phyloP scores from a whole-genome alignment of 2,113 vertebrate species.

The Thomomys bottae region DNA sequence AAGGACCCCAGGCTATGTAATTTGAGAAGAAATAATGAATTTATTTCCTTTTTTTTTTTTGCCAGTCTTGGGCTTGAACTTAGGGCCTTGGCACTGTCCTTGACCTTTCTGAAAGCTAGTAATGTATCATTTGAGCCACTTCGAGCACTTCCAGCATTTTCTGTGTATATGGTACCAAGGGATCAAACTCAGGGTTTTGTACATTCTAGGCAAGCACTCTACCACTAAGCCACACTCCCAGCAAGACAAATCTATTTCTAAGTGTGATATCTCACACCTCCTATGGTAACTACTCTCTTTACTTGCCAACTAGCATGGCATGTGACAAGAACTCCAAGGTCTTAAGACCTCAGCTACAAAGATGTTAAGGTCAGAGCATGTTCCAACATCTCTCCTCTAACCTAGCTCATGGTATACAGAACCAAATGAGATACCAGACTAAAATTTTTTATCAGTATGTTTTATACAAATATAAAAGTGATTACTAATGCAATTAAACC shows the following conservation, averaged over 20 bases:
- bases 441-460: background rate
- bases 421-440: constrained; percentile 1
- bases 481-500: constrained; percentile 8
- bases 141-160: too few relatives aligned
- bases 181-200: too few relatives aligned
- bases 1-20: background rate
- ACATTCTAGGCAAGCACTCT: too few relatives aligned
- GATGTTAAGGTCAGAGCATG: constrained; percentile 15
- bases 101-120: too few relatives aligned
- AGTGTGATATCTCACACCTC: background rate
- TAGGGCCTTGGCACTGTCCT: too few relatives aligned
- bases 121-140: too few relatives aligned
- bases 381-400: background rate
- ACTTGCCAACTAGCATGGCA: background rate
- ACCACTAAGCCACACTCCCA: too few relatives aligned
- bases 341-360: background rate
- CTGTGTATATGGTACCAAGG: too few relatives aligned
- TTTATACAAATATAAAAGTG: background rate
- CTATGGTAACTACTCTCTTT: background rate
- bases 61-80: too few relatives aligned
- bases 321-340: constrained; percentile 4
- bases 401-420: constrained; percentile 13
- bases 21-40: background rate
- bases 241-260: constrained; percentile 33
- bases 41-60: too few relatives aligned